Conservation (phyloP, 2,888 invertebrate species). For the Chloromyia formosa region DNA sequence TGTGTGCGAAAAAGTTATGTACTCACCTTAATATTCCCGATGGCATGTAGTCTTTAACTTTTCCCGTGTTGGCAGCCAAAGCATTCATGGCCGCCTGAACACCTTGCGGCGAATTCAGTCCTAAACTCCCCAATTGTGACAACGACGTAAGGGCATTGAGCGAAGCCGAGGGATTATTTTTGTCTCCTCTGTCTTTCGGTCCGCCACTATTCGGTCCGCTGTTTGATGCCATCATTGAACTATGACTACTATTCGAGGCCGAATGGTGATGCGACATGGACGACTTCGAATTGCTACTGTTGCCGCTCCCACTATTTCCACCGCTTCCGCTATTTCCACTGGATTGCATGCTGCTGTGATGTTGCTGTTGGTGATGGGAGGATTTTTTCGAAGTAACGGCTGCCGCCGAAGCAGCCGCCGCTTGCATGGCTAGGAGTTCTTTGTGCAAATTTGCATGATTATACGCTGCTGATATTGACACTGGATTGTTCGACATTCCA, state of each 20-base stretch:
- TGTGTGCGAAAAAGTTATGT: background rate
- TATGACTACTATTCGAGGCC: conserved; percentile 37
- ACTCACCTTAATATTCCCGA: conserved; percentile 66
- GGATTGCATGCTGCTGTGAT: conserved; percentile 16
- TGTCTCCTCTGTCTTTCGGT: conserved; percentile 57
- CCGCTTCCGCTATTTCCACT: conserved; percentile 14
- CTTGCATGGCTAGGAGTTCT: conserved; percentile 64
- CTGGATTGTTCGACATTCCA: conserved; percentile 54
- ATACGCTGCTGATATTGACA: conserved; percentile 61
- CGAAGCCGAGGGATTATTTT: conserved; percentile 60
- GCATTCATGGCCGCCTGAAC: conserved; percentile 65
- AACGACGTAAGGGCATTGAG: conserved; percentile 63
- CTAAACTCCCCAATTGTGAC: conserved; percentile 62
- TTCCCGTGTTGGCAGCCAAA: conserved; percentile 60
- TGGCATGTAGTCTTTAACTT: conserved; percentile 63
- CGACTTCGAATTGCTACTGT: conserved; percentile 41
- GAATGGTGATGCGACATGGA: conserved; percentile 49
- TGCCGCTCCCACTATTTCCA: conserved; percentile 1
- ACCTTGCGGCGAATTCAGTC: conserved; percentile 63
- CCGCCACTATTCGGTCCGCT: conserved; percentile 50
- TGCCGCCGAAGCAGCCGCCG: conserved; percentile 60
- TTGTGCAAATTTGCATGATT: conserved; percentile 64
- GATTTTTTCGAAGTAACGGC: conserved; percentile 54
- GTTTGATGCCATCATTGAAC: conserved; percentile 41
- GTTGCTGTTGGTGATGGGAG: conserved; percentile 51